A percentile compares a stretch with the other conserved stretches of the same genome.
phyloP scores from a whole-genome alignment of 2,797 vertebrate genomes.

The Heterohyrax brucei region DNA sequence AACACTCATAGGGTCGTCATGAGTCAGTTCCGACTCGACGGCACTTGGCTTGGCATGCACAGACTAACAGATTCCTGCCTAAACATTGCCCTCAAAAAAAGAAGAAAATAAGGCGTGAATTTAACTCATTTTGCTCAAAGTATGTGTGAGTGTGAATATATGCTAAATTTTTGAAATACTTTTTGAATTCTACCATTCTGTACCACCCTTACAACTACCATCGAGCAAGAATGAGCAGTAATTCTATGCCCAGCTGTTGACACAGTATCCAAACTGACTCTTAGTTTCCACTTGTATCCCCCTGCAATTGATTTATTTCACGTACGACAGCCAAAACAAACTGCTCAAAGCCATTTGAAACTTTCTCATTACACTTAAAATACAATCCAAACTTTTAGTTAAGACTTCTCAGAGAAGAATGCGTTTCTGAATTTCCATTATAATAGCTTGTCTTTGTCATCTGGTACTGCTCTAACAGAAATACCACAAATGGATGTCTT shows the following conservation, averaged over 20 bases:
- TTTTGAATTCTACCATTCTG: background rate
- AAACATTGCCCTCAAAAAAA: background rate
- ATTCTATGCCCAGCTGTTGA: background rate
- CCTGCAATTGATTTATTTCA: background rate
- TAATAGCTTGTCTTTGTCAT: too few species aligned
- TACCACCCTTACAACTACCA: background rate
- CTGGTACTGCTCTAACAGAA: too few species aligned
- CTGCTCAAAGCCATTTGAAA: background rate
- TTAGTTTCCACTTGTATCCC: background rate
- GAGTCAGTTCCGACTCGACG: too few species aligned
- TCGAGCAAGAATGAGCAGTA: background rate
- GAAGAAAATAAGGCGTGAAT: background rate
- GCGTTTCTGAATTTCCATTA: constrained; percentile 13
- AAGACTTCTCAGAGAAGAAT: background rate
- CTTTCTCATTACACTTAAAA: constrained; percentile 28
- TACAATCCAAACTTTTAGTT: background rate
- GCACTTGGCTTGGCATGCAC: background rate
- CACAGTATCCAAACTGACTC: background rate
- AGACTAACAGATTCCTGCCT: background rate
- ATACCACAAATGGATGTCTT: too few species aligned
- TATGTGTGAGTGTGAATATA: background rate
- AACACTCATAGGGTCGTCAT: background rate
- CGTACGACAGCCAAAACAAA: background rate
- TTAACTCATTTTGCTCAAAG: background rate
- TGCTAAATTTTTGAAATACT: constrained; percentile 1